Evolutionary conservation across 2,113 vertebrate genomes (phyloP), one percentile per base, ranked within the genome.

Genomic region (Miniopterus natalensis): DNA sequence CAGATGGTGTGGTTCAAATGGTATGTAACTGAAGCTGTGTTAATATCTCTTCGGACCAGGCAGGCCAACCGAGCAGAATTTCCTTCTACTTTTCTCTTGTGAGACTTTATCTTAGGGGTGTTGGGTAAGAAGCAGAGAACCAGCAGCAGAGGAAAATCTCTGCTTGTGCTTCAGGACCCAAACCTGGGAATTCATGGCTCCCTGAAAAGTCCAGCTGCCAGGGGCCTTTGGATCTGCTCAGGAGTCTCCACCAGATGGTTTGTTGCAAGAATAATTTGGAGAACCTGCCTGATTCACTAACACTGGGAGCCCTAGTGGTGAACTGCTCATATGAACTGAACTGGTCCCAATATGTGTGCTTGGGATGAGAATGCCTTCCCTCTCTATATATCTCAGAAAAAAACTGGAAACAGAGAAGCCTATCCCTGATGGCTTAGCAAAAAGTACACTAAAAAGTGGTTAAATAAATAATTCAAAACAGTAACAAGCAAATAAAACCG

Each of bases 1-100:
- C 93, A 97, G 84, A 96, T 92, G 92, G 84, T 94, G 29, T 92
- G 51, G 25, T 95, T 74, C 49, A 92, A 95, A 96, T 90, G 80
- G 40, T 70, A 92, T 74, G 53, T 71, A 89, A 90, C 51, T 6
- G 23, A 84, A 92, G 42, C 53, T 92, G 53, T 5, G 0, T 68
- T 92, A 80, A 92, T 92, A 75, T 71, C 55, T 94, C 78, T 75
- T 93, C 57, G 40, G 78, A 79, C 7, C 3, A 89, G 63, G 57
- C 45, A 75, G 57, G 23, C 57, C 40, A 94, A 45, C 23, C 66
- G 36, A 84, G 14, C 25, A 79, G 13, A 11, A 36, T 45, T 83
- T 92, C 25, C 31, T 85, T 47, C 45, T 94, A 25, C 9, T 73
- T 47, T 75, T 89, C 86, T 84, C 45, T 6, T 74, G 13, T 83